Evolutionary conservation across 1,140 invertebrate genomes (phyloP).

Genomic region (Brachystomella parvula): DNA sequence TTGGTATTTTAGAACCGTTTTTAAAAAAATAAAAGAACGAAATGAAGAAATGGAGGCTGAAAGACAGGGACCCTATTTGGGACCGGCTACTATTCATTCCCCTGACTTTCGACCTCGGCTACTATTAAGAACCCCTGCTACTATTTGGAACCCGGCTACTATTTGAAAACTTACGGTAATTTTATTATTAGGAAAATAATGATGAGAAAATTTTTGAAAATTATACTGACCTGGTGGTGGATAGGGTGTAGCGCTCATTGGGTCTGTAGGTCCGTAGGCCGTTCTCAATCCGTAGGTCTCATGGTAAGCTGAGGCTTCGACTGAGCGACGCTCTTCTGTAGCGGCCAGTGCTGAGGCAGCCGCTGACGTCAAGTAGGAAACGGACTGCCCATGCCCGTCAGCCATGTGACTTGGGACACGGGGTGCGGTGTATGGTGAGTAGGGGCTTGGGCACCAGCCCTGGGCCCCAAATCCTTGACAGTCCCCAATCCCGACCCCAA

Average conservation of each 20-base stretch:
- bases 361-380: constrained; percentile 25
- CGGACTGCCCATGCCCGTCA: constrained; percentile 32
- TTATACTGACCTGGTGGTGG: constrained; percentile 37
- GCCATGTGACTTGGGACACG: constrained; percentile 32
- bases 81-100: too few species aligned
- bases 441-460: constrained; percentile 30
- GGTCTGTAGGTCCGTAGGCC: constrained; percentile 33
- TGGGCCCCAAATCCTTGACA: constrained; percentile 34
- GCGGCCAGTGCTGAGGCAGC: constrained; percentile 30
- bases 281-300: constrained; percentile 32
- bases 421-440: constrained; percentile 27
- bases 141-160: too few species aligned
- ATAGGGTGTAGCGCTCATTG: constrained; percentile 33
- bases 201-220: too few species aligned
- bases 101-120: too few species aligned
- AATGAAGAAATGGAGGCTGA: too few species aligned
- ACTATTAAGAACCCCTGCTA: too few species aligned
- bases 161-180: too few species aligned
- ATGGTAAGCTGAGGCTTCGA: constrained; percentile 21
- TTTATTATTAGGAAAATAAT: too few species aligned
- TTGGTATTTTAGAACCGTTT: too few species aligned
- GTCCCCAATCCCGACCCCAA: constrained; percentile 19
- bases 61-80: too few species aligned
- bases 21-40: too few species aligned
- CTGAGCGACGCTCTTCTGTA: constrained; percentile 26